Evolutionary conservation across 2,797 vertebrate species (phyloP).

Genomic region (Dermochelys coriacea): DNA sequence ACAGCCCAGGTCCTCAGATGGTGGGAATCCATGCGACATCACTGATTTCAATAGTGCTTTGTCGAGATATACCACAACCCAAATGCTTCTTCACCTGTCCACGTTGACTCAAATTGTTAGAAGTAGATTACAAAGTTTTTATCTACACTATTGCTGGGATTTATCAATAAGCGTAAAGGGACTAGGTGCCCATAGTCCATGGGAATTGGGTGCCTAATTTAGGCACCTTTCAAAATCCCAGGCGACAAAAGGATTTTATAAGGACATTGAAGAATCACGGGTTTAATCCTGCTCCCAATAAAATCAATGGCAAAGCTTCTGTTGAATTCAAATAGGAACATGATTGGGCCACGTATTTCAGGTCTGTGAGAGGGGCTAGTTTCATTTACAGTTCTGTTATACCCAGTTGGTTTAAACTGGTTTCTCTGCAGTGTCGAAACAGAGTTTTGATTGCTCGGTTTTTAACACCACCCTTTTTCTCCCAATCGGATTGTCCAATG

Average conservation of each 20-base stretch:
- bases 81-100: not conserved
- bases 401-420: conserved; percentile 56
- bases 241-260: conserved; percentile 13
- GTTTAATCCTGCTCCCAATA: conserved; percentile 54
- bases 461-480: not conserved
- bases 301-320: conserved; percentile 56
- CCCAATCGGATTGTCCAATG: not conserved
- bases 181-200: conserved; percentile 64
- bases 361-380: conserved; percentile 59
- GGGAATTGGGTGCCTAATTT: conserved; percentile 55
- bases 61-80: not conserved
- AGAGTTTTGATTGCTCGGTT: not conserved
- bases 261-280: conserved; percentile 28
- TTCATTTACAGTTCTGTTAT: conserved; percentile 65
- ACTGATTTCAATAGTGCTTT: not conserved
- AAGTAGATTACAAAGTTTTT: not conserved
- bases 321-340: conserved; percentile 49
- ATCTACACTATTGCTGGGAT: conserved; percentile 26
- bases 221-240: conserved; percentile 55
- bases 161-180: conserved; percentile 31
- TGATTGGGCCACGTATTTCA: not conserved
- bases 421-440: not conserved
- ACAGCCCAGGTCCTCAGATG: fast-evolving
- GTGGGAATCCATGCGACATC: not conserved
- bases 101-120: not conserved